phyloP scores from a whole-genome alignment of 2,113 vertebrate species.

The Callaeas wilsoni region DNA sequence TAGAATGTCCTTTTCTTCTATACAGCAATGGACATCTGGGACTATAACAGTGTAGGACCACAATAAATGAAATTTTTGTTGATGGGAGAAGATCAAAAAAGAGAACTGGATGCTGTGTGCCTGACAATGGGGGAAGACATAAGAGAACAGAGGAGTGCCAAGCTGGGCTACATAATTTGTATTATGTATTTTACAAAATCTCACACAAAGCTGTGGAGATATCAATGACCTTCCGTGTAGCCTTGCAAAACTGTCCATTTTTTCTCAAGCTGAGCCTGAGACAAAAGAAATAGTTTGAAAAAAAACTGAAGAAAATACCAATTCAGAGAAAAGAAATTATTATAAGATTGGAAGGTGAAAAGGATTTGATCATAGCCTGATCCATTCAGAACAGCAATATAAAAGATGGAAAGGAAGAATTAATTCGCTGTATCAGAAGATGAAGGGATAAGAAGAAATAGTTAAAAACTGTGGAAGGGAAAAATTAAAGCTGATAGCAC shows the following conservation, averaged over 20 bases:
- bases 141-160: background rate
- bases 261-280: background rate
- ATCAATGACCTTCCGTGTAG: background rate
- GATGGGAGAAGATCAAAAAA: background rate
- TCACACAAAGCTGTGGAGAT: background rate
- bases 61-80: background rate
- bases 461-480: background rate
- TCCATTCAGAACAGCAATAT: background rate
- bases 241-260: background rate
- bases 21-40: background rate
- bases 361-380: background rate
- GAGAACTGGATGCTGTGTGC: background rate
- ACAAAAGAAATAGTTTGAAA: background rate
- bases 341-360: background rate
- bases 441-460: constrained; percentile 7
- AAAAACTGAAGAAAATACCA: background rate
- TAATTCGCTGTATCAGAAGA: background rate
- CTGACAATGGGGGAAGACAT: background rate
- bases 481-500: background rate
- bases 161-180: background rate
- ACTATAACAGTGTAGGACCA: background rate
- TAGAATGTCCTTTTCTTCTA: background rate
- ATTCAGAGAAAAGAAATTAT: background rate
- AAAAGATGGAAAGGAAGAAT: background rate
- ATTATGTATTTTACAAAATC: background rate